Conservation (phyloP, 2,113 vertebrate species). For the Pangasianodon hypophthalmus region DNA sequence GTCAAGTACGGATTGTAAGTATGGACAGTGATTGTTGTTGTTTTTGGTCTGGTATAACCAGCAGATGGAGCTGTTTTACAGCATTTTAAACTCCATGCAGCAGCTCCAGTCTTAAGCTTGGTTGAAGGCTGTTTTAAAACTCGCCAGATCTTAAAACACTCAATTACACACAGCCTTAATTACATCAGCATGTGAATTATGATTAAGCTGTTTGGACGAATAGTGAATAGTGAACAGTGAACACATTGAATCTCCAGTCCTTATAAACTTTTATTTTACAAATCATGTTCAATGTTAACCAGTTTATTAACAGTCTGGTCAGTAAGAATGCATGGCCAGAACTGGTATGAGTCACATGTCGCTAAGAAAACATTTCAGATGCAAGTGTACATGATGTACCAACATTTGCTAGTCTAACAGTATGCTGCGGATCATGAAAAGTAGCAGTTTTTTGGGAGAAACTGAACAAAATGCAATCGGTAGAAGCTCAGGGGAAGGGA, state of each 20-base stretch:
- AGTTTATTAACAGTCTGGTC: too few relatives aligned
- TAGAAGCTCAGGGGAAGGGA: too few relatives aligned
- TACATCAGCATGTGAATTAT: neutral
- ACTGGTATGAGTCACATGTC: too few relatives aligned
- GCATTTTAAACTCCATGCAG: neutral
- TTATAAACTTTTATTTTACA: too few relatives aligned
- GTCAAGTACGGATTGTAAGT: neutral
- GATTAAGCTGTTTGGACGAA: neutral
- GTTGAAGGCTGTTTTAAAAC: neutral
- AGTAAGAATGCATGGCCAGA: too few relatives aligned
- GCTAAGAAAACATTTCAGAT: too few relatives aligned
- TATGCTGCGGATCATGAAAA: neutral
- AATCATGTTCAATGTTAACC: too few relatives aligned
- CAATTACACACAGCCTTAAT: neutral
- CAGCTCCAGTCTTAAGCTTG: neutral
- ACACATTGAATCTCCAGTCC: too few relatives aligned
- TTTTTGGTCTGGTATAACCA: neutral
- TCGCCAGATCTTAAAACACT: neutral
- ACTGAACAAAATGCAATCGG: too few relatives aligned
- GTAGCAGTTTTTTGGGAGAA: neutral
- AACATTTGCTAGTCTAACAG: too few relatives aligned
- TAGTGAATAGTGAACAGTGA: neutral
- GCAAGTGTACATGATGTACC: too few relatives aligned
- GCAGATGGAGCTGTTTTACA: slow-evolving; percentile 25
- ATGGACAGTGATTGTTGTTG: neutral